Evolutionary conservation across 2,888 invertebrate species (phyloP), one percentile per base, ranked within the genome.

Genomic region (Xiphydria camelus): DNA sequence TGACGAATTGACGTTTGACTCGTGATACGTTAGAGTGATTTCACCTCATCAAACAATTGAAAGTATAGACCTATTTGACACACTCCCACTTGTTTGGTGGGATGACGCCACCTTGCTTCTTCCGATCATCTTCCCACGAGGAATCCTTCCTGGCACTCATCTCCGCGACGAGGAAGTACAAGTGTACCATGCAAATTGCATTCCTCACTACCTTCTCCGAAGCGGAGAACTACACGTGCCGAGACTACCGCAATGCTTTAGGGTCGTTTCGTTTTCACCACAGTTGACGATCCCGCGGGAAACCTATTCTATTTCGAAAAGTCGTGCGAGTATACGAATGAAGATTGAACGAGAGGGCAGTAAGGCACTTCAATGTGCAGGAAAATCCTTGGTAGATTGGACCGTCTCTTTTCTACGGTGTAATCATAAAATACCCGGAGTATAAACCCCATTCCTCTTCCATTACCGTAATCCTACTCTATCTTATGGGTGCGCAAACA

Each of bases 21-120:
- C 43, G 43, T 23, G 36, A 37, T 44, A 21, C 36, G 43, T 44
- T 44, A 38, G 65, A 67, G 70, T 72, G 73, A 73, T 74, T 73
- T 74, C 75, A 72, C 74, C 74, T 75, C 75, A 75, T 75, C 75
- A 75, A 75, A 75, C 75, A 75, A 75, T 75, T 75, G 75, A 75
- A 75, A 75, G 75, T 75, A 75, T 75, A 74, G 65, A 75, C 69
- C 68, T 72, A 66, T 65, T 69, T 71, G 66, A 75, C 74, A 75
- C 75, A 75, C 75, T 75, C 75, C 75, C 75, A 75, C 73, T 75
- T 75, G 75, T 75, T 75, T 75, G 75, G 75, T 75, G 75, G 74
- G 63, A 68, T 70, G 74, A 75, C 68, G 69, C 64, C 74, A 74
- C 66, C 70, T 66, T 57, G 53, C 50, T 36, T 45, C 43, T n/a